phyloP scores from a whole-genome alignment of 2,888 invertebrate species.

The Ormyrus pomaceus region DNA sequence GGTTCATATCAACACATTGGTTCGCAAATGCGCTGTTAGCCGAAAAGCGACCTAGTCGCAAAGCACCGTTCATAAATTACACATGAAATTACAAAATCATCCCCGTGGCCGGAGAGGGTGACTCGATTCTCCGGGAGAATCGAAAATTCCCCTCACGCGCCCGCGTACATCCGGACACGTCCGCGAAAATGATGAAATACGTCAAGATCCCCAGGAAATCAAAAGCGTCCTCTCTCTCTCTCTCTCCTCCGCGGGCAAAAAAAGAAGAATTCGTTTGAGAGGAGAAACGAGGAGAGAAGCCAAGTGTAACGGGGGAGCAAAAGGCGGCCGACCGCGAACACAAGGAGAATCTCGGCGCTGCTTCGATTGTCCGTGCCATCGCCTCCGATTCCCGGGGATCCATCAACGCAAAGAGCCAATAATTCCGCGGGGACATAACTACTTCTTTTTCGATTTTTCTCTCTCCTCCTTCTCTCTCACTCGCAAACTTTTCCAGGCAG shows the following conservation, averaged over 20 bases:
- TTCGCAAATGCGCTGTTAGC: no score
- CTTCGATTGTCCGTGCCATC: conserved; percentile 49
- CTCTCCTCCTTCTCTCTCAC: not conserved
- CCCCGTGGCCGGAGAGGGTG: no score
- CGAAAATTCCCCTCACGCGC: not conserved
- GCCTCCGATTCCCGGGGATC: conserved; percentile 46
- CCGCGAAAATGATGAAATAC: conserved; percentile 45
- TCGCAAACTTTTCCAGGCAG: not conserved
- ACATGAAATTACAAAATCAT: conserved; percentile 11
- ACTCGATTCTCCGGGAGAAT: no score
- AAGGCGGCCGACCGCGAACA: not conserved
- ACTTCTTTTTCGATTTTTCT: conserved; percentile 2
- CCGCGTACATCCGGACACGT: not conserved
- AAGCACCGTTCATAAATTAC: not conserved
- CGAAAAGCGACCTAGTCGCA: not conserved
- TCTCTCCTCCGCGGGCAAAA: not conserved
- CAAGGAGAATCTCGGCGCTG: conserved; percentile 3
- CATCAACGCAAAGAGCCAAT: conserved; percentile 49
- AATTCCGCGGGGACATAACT: conserved; percentile 43
- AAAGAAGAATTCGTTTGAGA: not conserved
- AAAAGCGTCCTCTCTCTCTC: conserved; percentile 37
- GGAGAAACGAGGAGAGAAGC: not conserved
- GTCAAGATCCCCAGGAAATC: conserved; percentile 34
- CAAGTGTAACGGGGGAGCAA: not conserved
- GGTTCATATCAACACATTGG: no score